These are phyloP conservation scores for Drosophila nasuta DNA, from an alignment of 1,140 invertebrate species.

Conservation along the genomic window DNA sequence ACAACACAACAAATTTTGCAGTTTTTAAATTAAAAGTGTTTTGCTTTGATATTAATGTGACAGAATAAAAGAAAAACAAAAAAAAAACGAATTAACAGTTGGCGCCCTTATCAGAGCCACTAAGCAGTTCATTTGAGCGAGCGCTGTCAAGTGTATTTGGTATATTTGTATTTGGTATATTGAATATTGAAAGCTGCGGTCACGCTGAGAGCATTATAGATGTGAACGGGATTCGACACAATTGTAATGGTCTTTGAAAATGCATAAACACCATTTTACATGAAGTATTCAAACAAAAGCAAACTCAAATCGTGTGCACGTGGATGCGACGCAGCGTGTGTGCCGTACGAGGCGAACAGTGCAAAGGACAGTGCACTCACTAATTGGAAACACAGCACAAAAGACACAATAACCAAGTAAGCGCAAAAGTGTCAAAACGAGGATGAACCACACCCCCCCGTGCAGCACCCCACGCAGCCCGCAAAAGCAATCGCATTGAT, in stretches of 20 bases:
- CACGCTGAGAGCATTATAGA: not conserved
- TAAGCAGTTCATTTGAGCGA: no score
- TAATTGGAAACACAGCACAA: not conserved
- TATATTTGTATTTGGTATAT: conserved; percentile 9
- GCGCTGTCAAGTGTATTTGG: no score
- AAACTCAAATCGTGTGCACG: conserved; percentile 52
- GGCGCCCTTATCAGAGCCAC: no score
- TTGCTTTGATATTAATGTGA: no score
- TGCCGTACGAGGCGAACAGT: conserved; percentile 18
- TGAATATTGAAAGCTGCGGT: not conserved
- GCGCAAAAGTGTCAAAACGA: conserved; percentile 30
- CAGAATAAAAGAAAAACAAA: no score
- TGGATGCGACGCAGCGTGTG: conserved; percentile 44
- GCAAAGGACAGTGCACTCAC: conserved; percentile 30
- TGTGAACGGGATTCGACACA: conserved; percentile 4
- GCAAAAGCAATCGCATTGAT: conserved; percentile 50
- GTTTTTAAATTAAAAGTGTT: no score
- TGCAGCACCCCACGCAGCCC: conserved; percentile 21
- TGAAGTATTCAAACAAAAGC: conserved; percentile 55
- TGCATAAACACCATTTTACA: conserved; percentile 55
- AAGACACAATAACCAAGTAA: conserved; percentile 11
- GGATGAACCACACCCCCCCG: conserved; percentile 39
- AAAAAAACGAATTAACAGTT: no score
- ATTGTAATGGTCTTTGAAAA: conserved; percentile 46
- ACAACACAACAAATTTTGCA: no score